Evolutionary conservation across 2,113 vertebrate species (phyloP).

Genomic region (Okapia johnstoni): DNA sequence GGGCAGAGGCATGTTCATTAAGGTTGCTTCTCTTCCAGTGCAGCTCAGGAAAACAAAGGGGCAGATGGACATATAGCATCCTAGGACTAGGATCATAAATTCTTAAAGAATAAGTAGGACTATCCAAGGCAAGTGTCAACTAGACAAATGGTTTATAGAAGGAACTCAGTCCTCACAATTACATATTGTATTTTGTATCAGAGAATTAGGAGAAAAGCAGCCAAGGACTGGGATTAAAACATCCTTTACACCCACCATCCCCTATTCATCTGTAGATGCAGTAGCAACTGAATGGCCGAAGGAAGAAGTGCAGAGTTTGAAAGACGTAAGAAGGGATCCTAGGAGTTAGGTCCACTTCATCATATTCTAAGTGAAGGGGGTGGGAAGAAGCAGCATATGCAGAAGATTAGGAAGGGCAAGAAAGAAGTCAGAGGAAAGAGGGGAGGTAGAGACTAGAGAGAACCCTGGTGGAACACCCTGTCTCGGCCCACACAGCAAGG

Average conservation of each 20-base stretch:
- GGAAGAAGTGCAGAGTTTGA: background rate
- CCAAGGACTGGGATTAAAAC: background rate
- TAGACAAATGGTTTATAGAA: background rate
- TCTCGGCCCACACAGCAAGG: too few relatives aligned
- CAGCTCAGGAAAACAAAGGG: background rate
- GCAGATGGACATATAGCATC: background rate
- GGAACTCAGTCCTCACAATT: background rate
- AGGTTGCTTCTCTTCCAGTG: background rate
- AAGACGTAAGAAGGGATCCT: background rate
- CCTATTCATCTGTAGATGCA: background rate
- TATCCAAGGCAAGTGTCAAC: background rate
- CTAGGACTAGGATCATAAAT: too few relatives aligned
- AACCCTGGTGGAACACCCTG: background rate
- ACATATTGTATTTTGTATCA: background rate
- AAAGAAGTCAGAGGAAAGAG: background rate
- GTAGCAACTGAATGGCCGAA: background rate
- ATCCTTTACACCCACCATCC: background rate
- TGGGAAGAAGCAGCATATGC: background rate
- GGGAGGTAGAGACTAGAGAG: background rate
- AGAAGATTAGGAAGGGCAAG: background rate
- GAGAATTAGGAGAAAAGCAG: background rate
- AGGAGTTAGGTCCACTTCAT: background rate
- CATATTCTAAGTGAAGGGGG: background rate
- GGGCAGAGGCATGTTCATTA: background rate
- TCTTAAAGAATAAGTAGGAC: too few relatives aligned